Conservation (phyloP, 2,113 vertebrate genomes). For the Cavia porcellus region DNA sequence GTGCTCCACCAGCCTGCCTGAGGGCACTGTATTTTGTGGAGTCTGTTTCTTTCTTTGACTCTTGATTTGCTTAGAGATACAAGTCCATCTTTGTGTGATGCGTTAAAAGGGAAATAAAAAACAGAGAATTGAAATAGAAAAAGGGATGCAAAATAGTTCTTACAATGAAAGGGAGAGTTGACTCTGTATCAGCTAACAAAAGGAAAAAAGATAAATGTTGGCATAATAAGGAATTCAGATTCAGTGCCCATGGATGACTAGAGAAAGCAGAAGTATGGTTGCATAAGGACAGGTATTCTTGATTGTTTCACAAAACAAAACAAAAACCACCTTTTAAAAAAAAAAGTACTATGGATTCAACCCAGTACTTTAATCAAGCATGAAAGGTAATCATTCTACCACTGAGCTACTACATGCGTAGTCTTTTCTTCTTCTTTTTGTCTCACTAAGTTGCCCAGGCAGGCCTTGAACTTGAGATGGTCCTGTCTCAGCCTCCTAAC, state of each 20-base stretch:
- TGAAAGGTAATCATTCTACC: not conserved
- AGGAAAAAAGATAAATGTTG: not conserved
- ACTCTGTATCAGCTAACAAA: too few species aligned
- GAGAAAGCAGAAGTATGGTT: not conserved
- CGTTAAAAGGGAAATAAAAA: not conserved
- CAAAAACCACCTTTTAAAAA: not conserved
- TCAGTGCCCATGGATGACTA: not conserved
- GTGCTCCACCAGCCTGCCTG: conserved; percentile 45
- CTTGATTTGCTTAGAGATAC: not conserved
- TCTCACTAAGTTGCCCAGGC: not conserved
- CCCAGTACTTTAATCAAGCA: not conserved
- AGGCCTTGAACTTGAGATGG: not conserved
- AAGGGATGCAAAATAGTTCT: not conserved
- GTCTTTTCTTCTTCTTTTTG: not conserved
- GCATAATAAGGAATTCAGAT: not conserved
- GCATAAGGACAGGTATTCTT: not conserved
- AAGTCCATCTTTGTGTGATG: not conserved
- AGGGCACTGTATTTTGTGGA: not conserved
- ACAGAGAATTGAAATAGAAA: not conserved
- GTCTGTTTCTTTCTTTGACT: not conserved
- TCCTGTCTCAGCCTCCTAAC: not conserved
- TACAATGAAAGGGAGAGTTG: not conserved
- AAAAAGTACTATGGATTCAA: not conserved
- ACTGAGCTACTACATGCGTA: not conserved
- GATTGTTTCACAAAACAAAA: not conserved